These are phyloP conservation scores for Trichonephila clavata DNA, from an alignment of 1,140 invertebrate genomes.

Conservation along the genomic window DNA sequence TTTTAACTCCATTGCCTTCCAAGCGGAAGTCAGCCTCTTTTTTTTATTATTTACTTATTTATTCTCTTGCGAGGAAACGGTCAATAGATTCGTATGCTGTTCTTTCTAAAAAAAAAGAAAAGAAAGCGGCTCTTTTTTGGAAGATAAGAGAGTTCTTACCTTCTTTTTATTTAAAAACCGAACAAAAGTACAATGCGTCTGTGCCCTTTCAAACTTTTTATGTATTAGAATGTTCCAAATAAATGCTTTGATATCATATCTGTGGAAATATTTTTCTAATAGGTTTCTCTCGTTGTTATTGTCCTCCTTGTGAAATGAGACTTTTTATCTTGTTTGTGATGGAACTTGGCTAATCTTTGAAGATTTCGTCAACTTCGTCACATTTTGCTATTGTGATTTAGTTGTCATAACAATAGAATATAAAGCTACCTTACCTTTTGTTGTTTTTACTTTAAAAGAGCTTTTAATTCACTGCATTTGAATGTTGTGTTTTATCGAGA, in stretches of 20 bases:
- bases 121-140: neutral
- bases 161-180: neutral
- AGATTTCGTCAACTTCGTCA: neutral
- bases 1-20: neutral
- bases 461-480: too few species aligned
- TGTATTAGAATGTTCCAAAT: too few species aligned
- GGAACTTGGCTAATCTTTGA: neutral
- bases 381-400: neutral
- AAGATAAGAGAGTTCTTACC: neutral
- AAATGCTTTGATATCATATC: too few species aligned
- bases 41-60: neutral
- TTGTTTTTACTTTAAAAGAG: too few species aligned
- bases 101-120: neutral
- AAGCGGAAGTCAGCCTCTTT: neutral
- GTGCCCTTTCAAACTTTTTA: too few species aligned
- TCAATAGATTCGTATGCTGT: slow-evolving; percentile 18
- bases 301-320: too few species aligned
- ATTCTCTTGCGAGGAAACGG: neutral
- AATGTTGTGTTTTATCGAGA: too few species aligned
- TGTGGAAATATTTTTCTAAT: too few species aligned
- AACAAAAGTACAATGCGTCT: neutral
- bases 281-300: neutral
- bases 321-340: neutral
- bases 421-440: neutral
- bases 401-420: slow-evolving; percentile 12